Evolutionary conservation across 2,888 invertebrate species (phyloP).

Genomic region (Xanthia togata): DNA sequence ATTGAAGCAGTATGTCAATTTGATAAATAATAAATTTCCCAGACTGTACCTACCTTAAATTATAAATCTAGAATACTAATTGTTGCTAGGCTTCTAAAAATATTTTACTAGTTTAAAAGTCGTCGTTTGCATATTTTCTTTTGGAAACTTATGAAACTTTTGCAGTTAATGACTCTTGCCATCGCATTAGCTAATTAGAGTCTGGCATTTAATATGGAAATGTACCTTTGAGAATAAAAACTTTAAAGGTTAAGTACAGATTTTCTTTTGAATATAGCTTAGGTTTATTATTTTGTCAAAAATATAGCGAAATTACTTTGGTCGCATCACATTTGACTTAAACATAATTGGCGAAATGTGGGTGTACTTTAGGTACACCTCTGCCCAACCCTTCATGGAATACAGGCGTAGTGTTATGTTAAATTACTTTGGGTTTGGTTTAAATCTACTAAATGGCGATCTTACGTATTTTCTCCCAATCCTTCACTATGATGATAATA

Average conservation of each 20-base stretch:
- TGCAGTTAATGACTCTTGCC: slow-evolving; percentile 23
- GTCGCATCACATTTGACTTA: too few relatives aligned
- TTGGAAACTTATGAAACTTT: slow-evolving; percentile 13
- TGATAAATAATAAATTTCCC: too few relatives aligned
- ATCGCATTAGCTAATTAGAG: slow-evolving; percentile 31
- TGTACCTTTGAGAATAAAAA: slow-evolving; percentile 5
- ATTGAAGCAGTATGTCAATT: not conserved
- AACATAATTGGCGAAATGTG: too few relatives aligned
- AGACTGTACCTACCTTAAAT: not conserved
- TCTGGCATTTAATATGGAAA: slow-evolving; percentile 22
- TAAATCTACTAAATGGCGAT: not conserved
- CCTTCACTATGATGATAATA: not conserved
- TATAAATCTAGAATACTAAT: not conserved
- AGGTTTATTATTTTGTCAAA: too few relatives aligned
- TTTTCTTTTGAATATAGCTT: not conserved
- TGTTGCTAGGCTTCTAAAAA: slow-evolving; percentile 1
- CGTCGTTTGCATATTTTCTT: slow-evolving; percentile 15
- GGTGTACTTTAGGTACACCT: too few relatives aligned
- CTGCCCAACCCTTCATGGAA: too few relatives aligned
- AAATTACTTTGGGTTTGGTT: too few relatives aligned
- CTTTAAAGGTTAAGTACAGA: not conserved
- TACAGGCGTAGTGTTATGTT: too few relatives aligned
- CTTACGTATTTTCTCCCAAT: not conserved
- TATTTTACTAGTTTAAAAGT: not conserved
- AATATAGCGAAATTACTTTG: not conserved